Evolutionary conservation across 53 echinoderm and acorn worm genomes (phyloP), one percentile per base, ranked within the genome.

Genomic region (Arbacia lixula): DNA sequence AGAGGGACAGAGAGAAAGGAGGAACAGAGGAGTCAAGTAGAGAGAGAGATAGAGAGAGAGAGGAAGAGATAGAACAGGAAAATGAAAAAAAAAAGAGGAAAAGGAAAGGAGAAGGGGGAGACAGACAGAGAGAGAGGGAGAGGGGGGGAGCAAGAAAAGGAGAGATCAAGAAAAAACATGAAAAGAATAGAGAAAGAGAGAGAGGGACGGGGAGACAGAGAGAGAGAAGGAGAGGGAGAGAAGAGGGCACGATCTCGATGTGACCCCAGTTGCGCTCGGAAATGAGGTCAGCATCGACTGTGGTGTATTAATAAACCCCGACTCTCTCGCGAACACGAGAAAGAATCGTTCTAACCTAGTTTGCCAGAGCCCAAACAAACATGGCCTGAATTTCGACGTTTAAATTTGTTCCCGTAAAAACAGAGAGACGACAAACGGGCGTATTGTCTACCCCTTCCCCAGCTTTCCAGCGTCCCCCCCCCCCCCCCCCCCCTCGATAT

Each of bases 321-420:
- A 21, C 34, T 66, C 56, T 37, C 66, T 37, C 1, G 63, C 11
- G 66, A 66, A 38, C 37, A 6, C 38, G n/a, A 22, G 20, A 38
- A 66, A 37, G 66, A 66, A 66, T 66, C 36, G 66, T 21, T 2
- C 21, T 66, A 71, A 71, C 71, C 71, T 43, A 71, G 71, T 42
- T 71, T 16, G 19, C 26, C 40, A 43, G 46, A 71, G 71, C 71
- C 41, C 71, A 71, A 71, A 71, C 46, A 71, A 71, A 71, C 71
- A 71, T 71, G 71, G 71, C 71, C 71, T 71, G 43, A 40, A 71
- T 71, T 40, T 71, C 71, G 40, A 40, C 71, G 71, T 71, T 71
- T 46, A 71, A 71, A 42, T 71, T 71, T 46, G 46, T 40, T 71
- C 71, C 43, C 71, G 71, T 46, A 71, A 71, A 71, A 71, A 71